Evolutionary conservation across 1,140 invertebrate species (phyloP).

Genomic region (Drosophila mayri): DNA sequence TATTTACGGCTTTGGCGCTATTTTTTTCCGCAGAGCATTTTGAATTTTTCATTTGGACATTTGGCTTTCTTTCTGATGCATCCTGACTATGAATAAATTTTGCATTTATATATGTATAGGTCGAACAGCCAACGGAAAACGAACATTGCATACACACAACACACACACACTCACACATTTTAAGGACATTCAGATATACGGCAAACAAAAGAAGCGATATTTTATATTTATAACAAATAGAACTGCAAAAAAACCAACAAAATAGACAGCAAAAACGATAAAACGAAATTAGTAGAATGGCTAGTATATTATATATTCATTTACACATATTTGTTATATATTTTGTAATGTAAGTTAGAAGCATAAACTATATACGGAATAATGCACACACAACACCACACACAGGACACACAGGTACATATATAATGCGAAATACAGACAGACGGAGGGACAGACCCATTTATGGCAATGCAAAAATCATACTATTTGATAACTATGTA

Average conservation of each 20-base stretch:
- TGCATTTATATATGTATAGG: conserved; percentile 69
- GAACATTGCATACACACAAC: conserved; percentile 16
- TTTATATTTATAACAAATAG: conserved; percentile 57
- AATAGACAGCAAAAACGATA: conserved; percentile 19
- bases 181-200: conserved; percentile 34
- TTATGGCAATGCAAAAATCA: conserved; percentile 39
- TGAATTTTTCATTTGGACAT: conserved; percentile 21
- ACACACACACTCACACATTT: conserved; percentile 17
- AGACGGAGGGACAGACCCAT: conserved; percentile 24
- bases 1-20: conserved; percentile 34
- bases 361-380: conserved; percentile 59
- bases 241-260: conserved; percentile 16
- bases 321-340: conserved; percentile 81
- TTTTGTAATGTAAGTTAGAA: conserved; percentile 81
- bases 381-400: conserved; percentile 35
- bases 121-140: conserved; percentile 40
- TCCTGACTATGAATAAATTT: conserved; percentile 58
- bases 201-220: conserved; percentile 43
- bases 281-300: conserved; percentile 48
- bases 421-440: conserved; percentile 58
- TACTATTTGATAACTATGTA: conserved; percentile 84
- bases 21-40: conserved; percentile 26
- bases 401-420: conserved; percentile 42
- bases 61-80: conserved; percentile 37
- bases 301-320: conserved; percentile 62